phyloP scores from a whole-genome alignment of 2,888 invertebrate species.

The Caenorhabditis wallacei region DNA sequence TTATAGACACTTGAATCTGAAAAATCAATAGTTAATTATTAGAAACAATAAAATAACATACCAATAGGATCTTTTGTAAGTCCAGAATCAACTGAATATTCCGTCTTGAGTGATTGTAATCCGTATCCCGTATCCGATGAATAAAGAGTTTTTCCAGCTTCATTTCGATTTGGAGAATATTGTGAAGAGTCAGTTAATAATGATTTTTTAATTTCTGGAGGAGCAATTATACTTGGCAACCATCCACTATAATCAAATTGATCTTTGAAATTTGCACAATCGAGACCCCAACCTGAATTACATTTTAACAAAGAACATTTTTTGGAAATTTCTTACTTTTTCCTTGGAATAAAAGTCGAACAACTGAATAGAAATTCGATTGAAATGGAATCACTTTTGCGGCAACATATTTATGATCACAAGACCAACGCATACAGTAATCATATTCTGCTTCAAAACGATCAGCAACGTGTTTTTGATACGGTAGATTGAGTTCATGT shows the following conservation, averaged over 20 bases:
- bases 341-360: conserved; percentile 51
- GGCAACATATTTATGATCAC: conserved; percentile 47
- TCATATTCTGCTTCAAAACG: conserved; percentile 62
- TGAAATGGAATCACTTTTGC: conserved; percentile 60
- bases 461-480: conserved; percentile 47
- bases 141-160: conserved; percentile 35
- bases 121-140: conserved; percentile 59
- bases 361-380: conserved; percentile 60
- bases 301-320: neutral
- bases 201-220: conserved; percentile 10
- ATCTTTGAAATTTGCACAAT: conserved; percentile 57
- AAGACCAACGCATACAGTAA: conserved; percentile 59
- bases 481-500: conserved; percentile 45
- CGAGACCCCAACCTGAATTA: conserved; percentile 58
- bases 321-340: too few species aligned
- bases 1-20: conserved; percentile 34
- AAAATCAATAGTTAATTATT: neutral
- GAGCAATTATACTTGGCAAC: conserved; percentile 43
- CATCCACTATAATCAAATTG: conserved; percentile 65
- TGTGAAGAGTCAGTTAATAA: conserved; percentile 52
- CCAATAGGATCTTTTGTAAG: conserved; percentile 56
- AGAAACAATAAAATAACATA: too few species aligned
- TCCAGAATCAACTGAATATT: conserved; percentile 32
- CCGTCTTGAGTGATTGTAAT: conserved; percentile 39
- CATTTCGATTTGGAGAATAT: conserved; percentile 4